Base-by-base conservation (phyloP, 2,113 vertebrate species). In the Clarias gariepinus region DNA sequence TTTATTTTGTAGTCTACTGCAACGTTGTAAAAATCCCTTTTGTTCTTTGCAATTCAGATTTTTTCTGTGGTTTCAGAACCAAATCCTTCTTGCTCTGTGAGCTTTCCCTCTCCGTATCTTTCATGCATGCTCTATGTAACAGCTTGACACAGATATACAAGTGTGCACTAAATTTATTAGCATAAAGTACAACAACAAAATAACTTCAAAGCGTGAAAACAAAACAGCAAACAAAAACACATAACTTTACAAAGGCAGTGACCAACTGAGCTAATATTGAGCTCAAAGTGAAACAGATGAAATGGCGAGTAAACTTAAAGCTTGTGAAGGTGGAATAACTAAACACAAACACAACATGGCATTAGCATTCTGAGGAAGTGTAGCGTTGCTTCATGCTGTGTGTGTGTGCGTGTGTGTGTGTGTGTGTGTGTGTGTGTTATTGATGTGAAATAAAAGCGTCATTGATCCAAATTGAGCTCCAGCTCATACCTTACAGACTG, bases 281-380 rank as follows among this genome's bases (percentile, higher is more conserved):
- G 52, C 74, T 78, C 74, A 28, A n/a, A 18, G 52, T 57, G 52
- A 9, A 6, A 18, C 74, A 28, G 74, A 28, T 77, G 15, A 55
- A 77, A 28, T 1, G 52, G 74, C n/a, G n/a, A 55, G 52, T 1
- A 52, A 55, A 55, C 74, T 55, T 57, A 11, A 78, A 78, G 12
- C n/a, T 78, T 1, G 52, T 52, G 25, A 30, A 78, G 74, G 74
- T 55, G 13, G 74, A 18, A 57, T 55, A 16, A 57, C 25, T 18
- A 10, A 77, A 28, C n/a, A 78, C 52, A 55, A 55, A 30, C 74
- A 30, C 74, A 78, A 19, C 74, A 78, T 55, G 15, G 52, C 52
- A 55, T 78, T 78, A 78, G n/a, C 18, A 78, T 78, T 78, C 74
- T 10, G n/a, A 2, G 52, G 74, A 78, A 57, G 74, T 78, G 52